Conservation (phyloP, 2,113 vertebrate species). For the Maccullochella peelii region DNA sequence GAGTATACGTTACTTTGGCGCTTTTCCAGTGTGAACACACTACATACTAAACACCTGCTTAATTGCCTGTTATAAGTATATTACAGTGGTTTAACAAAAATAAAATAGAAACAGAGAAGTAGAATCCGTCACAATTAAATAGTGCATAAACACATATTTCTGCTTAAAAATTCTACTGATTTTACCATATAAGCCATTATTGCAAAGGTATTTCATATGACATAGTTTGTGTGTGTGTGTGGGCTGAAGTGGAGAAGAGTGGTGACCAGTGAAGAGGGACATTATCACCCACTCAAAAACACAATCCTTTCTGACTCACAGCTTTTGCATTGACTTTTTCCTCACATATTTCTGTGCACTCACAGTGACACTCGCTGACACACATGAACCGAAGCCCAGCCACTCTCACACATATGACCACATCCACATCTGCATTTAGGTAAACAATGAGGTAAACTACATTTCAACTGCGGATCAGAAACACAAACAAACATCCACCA, state of each 20-base stretch:
- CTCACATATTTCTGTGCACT: conserved; percentile 23
- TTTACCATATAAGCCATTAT: neutral
- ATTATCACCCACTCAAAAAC: conserved; percentile 49
- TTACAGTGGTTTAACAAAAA: too few species aligned
- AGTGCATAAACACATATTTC: too few species aligned
- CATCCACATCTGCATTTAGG: conserved; percentile 17
- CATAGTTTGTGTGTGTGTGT: conserved; percentile 18
- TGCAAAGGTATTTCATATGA: conserved; percentile 1
- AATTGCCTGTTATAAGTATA: too few species aligned
- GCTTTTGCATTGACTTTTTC: conserved; percentile 47
- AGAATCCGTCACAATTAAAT: too few species aligned
- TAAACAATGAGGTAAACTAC: conserved; percentile 20
- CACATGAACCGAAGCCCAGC: conserved; percentile 6
- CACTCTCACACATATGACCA: conserved; percentile 14
- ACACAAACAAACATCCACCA: neutral
- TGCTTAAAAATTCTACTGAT: neutral
- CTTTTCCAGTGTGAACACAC: neutral
- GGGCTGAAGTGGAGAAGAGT: conserved; percentile 43
- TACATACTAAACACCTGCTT: neutral
- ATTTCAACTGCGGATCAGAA: neutral
- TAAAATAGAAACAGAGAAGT: too few species aligned
- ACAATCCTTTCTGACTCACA: conserved; percentile 48
- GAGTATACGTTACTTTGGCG: neutral
- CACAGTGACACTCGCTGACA: conserved; percentile 22
- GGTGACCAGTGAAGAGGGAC: conserved; percentile 46